Percentiles rank a stretch among this genome's conserved stretches.
Evolutionary conservation across 2,113 vertebrate genomes (phyloP).

Genomic region (Macquaria australasica): DNA sequence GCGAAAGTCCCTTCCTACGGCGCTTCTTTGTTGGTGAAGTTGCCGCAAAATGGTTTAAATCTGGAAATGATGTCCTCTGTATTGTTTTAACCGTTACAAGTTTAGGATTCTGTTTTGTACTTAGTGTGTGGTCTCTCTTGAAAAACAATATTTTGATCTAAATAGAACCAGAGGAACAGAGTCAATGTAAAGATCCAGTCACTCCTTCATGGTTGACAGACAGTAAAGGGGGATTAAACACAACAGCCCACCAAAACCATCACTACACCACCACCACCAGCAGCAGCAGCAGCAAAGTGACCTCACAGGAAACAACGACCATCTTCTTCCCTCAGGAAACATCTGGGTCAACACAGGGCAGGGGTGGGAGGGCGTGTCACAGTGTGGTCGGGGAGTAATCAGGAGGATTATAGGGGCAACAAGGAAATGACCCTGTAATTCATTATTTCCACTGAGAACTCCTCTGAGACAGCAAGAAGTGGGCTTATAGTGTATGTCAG

Average conservation of each 20-base stretch:
- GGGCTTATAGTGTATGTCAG: not conserved
- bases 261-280: constrained; percentile 9
- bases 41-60: not conserved
- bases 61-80: not conserved
- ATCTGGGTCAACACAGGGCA: constrained; percentile 78
- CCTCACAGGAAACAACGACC: constrained; percentile 78
- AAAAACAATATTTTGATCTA: not conserved
- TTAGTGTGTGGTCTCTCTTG: not conserved
- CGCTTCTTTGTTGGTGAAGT: not conserved
- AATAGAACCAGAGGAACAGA: not conserved
- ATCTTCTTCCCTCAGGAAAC: constrained; percentile 86
- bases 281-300: constrained; percentile 28
- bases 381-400: constrained; percentile 20
- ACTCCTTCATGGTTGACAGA: too few relatives aligned
- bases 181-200: not conserved
- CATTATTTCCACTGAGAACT: constrained; percentile 63
- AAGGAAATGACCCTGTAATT: constrained; percentile 51
- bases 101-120: too few relatives aligned
- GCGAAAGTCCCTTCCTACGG: not conserved
- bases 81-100: too few relatives aligned
- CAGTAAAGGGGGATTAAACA: not conserved
- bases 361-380: constrained; percentile 2
- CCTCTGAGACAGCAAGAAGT: constrained; percentile 5
- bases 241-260: not conserved
- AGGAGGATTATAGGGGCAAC: constrained; percentile 33